Base-by-base conservation (phyloP, 2,113 vertebrate species). In the Lipotes vexillifer region DNA sequence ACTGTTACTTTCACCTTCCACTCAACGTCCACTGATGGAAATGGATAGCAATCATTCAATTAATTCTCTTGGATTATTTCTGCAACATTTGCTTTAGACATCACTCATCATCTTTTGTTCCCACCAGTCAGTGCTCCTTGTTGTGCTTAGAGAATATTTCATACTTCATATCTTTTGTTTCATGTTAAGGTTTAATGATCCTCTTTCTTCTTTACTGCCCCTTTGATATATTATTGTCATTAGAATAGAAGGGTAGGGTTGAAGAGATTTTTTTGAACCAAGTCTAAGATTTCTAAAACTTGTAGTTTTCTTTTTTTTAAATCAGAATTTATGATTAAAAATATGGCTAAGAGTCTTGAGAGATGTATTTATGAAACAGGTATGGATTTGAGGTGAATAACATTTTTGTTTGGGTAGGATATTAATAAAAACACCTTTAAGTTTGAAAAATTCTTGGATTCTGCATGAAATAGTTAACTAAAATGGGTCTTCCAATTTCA, bases 171-270 rank as follows among this genome's bases (percentile, higher is more conserved):
- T 77, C 23, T 72, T 95, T 95, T 66, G 68, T 8, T 89, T 93
- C 66, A 38, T 82, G 18, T 85, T 41, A 7, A 93, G 14, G 14
- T 89, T 95, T 97, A 95, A 92, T 82, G 52, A 88, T 71, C 55
- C 52, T 31, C 8, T 95, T 96, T 94, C 44, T 63, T 66, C 63
- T 91, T 94, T 74, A n/a, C 82, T 95, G 41, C 69, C 72, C 14
- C 4, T 95, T 95, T 86, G 72, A 95, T 88, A 59, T 59, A 89
- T 92, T 75, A 75, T 85, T 93, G 83, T 92, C 57, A 93, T 95
- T 93, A 95, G 21, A 77, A n/a, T 55, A 46, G 44, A 93, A 93
- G 33, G 77, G n/a, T 7, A 93, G 59, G 8, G 44, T 88, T 63
- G 44, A 88, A 82, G 5, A 74, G 5, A 86, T 77, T 80, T 71